Evolutionary conservation across 92 coral and sea anemone species (phyloP), one percentile per base, ranked within the genome.

Genomic region (Epizoanthus stellaris): DNA sequence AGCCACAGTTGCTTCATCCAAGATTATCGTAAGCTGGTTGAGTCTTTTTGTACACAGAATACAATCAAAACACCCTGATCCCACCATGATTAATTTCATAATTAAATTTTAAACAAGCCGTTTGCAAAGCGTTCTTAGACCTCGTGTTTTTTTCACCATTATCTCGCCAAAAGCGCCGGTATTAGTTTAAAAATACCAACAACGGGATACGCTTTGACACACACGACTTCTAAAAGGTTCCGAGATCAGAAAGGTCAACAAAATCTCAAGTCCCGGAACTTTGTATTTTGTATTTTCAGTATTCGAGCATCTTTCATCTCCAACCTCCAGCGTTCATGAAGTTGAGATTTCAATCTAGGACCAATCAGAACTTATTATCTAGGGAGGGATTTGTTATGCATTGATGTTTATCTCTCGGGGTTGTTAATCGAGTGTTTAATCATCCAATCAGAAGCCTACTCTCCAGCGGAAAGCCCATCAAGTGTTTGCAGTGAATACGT

Each of bases 341-440:
- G 80, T 59, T 79, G 21, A 63, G 83, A 79, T 25, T 79, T 45
- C 21, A 38, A 42, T 62, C 38, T 75, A 20, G 23, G 15, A 20
- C 83, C 83, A 79, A 79, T 79, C 72, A 79, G 59, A 39, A 19
- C 53, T 13, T 79, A 43, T 42, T 62, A 43, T 79, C 21, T 63
- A 70, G 64, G 58, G 43, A 63, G 30, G 59, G 61, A 79, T 79
- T 63, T 79, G 83, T 79, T 79, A 70, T 64, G 83, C 43, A 62
- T 79, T 61, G 83, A 79, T 79, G 83, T 79, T 63, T 79, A 79
- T 79, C 83, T 79, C 83, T 79, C 38, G 61, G 42, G 30, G 83
- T 79, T 79, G 72, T 64, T 62, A 79, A 79, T 79, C 83, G 73
- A 79, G 83, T 79, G 73, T 47, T 40, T 19, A 43, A 7, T n/a